Base-by-base conservation (phyloP, 2,888 invertebrate genomes). In the Chirona hameri region DNA sequence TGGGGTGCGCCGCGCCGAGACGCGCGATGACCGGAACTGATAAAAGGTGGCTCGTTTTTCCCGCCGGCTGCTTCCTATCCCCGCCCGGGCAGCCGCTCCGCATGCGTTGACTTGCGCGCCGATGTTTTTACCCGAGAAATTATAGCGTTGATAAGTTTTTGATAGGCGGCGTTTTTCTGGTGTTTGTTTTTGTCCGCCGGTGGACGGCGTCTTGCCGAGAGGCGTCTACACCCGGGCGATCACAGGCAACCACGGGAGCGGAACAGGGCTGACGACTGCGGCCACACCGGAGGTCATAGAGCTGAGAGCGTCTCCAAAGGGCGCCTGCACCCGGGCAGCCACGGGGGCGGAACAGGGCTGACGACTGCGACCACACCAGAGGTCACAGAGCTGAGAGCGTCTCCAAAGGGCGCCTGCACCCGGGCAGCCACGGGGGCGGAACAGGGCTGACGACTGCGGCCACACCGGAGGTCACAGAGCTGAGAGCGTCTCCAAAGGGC, bases 71-170 rank as follows among this genome's bases (percentile, higher is more conserved):
- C 76, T 76, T 27, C 76, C 76, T 72, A 46, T n/a, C 21, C 39
- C 76, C 76, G 76, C 76, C 39, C 39, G 10, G 76, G 76, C 39
- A 21, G 21, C 46, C 27, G 24, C 76, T 39, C 46, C 27, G 39
- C 76, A 72, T 39, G 76, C 76, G 76, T 76, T 76, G 76, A 76
- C 76, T 76, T 46, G 76, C 76, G 46, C 52, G 52, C 24, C 39
- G 27, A 46, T 76, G 76, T 76, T 76, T 46, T 76, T 76, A 76
- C 76, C 14, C 10, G 39, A 76, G 39, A 24, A 76, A 76, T 76
- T 76, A 76, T 76, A 76, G 76, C 76, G 76, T 76, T 76, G 76
- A 76, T 76, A 76, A 76, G 76, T 76, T 76, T 76, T 76, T 76
- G 76, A 76, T 76, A 76, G 39, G 76, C 39, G 76, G 9, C 24